Percentiles rank a stretch among this genome's conserved stretches.
These are phyloP conservation scores for Antheraea assamensis DNA, from an alignment of 2,888 invertebrate species.

Conservation along the genomic window DNA sequence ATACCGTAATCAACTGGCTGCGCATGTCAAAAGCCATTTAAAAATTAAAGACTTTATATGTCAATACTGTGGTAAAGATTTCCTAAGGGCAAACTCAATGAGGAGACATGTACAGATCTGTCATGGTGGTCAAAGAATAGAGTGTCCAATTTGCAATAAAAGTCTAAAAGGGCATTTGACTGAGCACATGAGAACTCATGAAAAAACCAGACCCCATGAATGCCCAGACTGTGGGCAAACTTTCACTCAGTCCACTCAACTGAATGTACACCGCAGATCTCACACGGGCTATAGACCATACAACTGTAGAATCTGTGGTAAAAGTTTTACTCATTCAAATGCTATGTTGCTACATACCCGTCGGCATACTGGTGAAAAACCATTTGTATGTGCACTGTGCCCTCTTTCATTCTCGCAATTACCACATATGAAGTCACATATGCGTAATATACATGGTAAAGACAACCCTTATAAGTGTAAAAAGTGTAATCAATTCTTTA, in stretches of 20 bases:
- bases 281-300: constrained; percentile 93
- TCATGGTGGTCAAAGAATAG: constrained; percentile 89
- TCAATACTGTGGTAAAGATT: constrained; percentile 90
- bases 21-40: constrained; percentile 86
- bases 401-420: constrained; percentile 90
- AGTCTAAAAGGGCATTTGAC: constrained; percentile 90
- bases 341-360: constrained; percentile 92
- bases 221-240: constrained; percentile 90
- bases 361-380: constrained; percentile 93
- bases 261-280: constrained; percentile 91
- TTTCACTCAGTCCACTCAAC: constrained; percentile 92
- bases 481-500: constrained; percentile 88
- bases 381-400: constrained; percentile 88
- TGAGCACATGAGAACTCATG: constrained; percentile 92
- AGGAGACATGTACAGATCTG: constrained; percentile 89
- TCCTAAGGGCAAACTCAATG: constrained; percentile 88
- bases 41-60: constrained; percentile 90
- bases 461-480: constrained; percentile 89
- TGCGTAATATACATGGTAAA: constrained; percentile 91
- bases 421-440: constrained; percentile 94
- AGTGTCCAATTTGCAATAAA: constrained; percentile 91
- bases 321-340: constrained; percentile 92
- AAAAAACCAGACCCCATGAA: constrained; percentile 88
- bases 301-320: constrained; percentile 89
- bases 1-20: constrained; percentile 83